Percentiles rank a stretch among this genome's conserved stretches.
phyloP scores from a whole-genome alignment of 1,140 invertebrate genomes.

The Pachyrhynchus sulphureomaculatus region DNA sequence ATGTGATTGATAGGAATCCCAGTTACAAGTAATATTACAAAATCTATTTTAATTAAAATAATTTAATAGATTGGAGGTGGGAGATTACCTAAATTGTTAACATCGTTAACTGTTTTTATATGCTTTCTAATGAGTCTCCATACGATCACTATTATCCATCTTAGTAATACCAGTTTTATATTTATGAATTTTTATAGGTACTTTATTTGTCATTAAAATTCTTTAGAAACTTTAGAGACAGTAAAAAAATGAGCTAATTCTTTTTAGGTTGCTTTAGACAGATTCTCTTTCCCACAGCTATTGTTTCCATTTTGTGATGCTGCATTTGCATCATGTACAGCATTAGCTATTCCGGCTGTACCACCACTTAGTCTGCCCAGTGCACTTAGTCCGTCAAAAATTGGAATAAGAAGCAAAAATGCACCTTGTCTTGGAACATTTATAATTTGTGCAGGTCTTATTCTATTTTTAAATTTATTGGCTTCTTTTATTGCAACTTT shows the following conservation, averaged over 20 bases:
- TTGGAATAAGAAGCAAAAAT: slow-evolving; percentile 46
- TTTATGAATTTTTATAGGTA: slow-evolving; percentile 7
- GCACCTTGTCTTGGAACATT: no score
- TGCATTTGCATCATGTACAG: no score
- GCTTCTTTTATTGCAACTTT: no score
- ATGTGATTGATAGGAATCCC: background rate
- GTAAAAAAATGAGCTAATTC: no score
- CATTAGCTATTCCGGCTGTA: slow-evolving; percentile 44
- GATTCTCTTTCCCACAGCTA: slow-evolving; percentile 41
- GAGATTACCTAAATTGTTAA: no score
- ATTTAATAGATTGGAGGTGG: no score
- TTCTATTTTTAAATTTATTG: no score
- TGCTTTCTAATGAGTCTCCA: slow-evolving; percentile 1
- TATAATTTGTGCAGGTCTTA: no score
- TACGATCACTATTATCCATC: slow-evolving; percentile 24
- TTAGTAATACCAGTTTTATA: slow-evolving; percentile 43
- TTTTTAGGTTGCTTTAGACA: background rate
- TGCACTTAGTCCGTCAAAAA: slow-evolving; percentile 49
- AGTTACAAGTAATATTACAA: background rate
- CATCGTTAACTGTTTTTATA: no score
- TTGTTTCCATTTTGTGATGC: no score
- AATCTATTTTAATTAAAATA: background rate
- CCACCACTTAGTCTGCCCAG: slow-evolving; percentile 45
- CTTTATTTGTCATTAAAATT: slow-evolving; percentile 42
- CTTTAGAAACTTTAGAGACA: slow-evolving; percentile 7